These are phyloP conservation scores for Amaurobius ferox DNA, from an alignment of 2,888 invertebrate genomes.

Conservation along the genomic window DNA sequence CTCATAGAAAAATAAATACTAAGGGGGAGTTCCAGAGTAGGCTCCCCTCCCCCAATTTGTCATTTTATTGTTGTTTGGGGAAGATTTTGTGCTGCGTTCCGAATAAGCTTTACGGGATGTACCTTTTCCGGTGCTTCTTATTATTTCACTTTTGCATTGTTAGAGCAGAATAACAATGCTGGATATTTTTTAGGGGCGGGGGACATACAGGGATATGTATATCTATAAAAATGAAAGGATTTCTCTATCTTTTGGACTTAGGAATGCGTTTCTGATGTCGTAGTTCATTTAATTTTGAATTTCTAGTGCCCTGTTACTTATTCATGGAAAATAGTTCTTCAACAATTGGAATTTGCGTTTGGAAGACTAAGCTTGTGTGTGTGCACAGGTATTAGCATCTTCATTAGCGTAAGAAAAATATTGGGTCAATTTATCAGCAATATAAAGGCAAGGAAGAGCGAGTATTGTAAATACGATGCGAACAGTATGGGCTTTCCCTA, in stretches of 20 bases:
- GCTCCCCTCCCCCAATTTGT: slow-evolving; percentile 28
- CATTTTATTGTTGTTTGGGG: slow-evolving; percentile 31
- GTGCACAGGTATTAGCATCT: background rate
- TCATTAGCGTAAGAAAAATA: background rate
- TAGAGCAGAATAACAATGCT: slow-evolving; percentile 56
- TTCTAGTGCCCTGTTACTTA: slow-evolving; percentile 1
- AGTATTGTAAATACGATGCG: no score
- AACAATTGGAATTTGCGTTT: no score
- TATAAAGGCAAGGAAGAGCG: no score
- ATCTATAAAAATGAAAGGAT: slow-evolving; percentile 24
- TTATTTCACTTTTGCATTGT: slow-evolving; percentile 60
- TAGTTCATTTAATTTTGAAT: slow-evolving; percentile 19
- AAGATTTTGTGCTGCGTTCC: slow-evolving; percentile 44
- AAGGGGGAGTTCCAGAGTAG: background rate
- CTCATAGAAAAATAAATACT: background rate
- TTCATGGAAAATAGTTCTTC: background rate
- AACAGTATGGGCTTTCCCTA: no score
- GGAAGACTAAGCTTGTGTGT: background rate
- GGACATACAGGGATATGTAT: slow-evolving; percentile 23
- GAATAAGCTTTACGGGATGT: slow-evolving; percentile 33
- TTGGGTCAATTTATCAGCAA: background rate
- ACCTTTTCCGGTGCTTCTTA: slow-evolving; percentile 41
- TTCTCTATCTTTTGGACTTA: slow-evolving; percentile 2
- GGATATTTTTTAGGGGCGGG: background rate
- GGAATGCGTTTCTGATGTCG: background rate